These are phyloP conservation scores for Paramacrobiotus metropolitanus DNA, from an alignment of 1,140 invertebrate genomes.

Conservation along the genomic window DNA sequence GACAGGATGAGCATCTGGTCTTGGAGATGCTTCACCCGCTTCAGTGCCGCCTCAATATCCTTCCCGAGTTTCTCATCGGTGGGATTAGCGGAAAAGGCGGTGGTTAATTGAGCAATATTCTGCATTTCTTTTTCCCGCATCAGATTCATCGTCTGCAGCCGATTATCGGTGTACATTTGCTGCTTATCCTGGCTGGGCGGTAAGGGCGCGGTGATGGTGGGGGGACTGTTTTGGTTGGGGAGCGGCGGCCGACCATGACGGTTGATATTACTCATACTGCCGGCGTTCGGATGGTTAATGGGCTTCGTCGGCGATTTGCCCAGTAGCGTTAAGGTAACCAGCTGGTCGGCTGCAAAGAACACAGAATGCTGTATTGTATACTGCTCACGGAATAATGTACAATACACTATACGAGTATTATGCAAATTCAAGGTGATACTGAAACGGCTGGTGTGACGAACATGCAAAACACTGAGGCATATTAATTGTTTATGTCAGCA, in stretches of 20 bases:
- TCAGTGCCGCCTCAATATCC: slow-evolving; percentile 11
- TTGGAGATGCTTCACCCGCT: slow-evolving; percentile 12
- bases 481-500: too few species aligned
- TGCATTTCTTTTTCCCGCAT: slow-evolving; percentile 2
- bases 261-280: too few species aligned
- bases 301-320: slow-evolving; percentile 13
- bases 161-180: not conserved
- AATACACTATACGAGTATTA: too few species aligned
- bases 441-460: too few species aligned
- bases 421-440: too few species aligned
- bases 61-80: not conserved
- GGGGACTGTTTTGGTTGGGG: not conserved
- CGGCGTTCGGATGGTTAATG: not conserved
- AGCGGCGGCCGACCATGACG: not conserved
- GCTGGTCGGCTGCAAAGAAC: slow-evolving; percentile 23
- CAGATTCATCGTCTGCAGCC: slow-evolving; percentile 1
- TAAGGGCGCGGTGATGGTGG: slow-evolving; percentile 24
- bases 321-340: slow-evolving; percentile 27
- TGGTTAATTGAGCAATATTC: not conserved
- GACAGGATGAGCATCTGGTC: slow-evolving; percentile 9
- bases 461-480: too few species aligned
- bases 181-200: slow-evolving; percentile 40
- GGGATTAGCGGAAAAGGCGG: not conserved
- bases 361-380: too few species aligned
- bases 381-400: too few species aligned